Conservation (phyloP, 2,113 vertebrate species). For the Bettongia penicillata region DNA sequence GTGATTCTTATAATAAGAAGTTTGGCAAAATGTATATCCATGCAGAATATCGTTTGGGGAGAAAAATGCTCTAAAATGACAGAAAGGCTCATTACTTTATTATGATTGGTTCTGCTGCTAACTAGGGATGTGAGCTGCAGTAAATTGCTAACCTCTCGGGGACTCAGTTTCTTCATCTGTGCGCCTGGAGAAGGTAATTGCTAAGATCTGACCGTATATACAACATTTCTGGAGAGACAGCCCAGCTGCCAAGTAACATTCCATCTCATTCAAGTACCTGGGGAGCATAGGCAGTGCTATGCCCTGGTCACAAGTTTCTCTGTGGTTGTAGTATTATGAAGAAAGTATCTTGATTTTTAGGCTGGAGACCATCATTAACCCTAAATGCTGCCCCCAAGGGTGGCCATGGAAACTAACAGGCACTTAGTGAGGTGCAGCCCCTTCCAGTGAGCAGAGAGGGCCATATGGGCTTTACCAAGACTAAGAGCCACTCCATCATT, state of each 20-base stretch:
- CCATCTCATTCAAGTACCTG: not conserved
- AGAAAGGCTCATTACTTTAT: slow-evolving; percentile 21
- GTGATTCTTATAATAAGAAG: slow-evolving; percentile 15
- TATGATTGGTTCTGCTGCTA: not conserved
- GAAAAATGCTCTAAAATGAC: slow-evolving; percentile 36
- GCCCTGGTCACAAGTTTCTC: not conserved
- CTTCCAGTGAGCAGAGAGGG: too few species aligned
- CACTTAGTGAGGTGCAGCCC: too few species aligned
- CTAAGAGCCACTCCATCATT: not conserved
- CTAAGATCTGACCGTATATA: not conserved
- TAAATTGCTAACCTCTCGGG: not conserved
- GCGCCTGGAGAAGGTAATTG: too few species aligned
- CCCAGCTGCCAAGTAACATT: too few species aligned
- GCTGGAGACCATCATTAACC: not conserved
- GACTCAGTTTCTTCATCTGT: not conserved
- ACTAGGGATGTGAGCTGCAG: not conserved
- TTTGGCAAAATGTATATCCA: slow-evolving; percentile 38
- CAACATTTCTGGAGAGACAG: too few species aligned
- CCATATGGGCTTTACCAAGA: not conserved
- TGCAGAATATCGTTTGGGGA: slow-evolving; percentile 14
- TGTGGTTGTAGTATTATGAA: not conserved
- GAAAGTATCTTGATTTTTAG: not conserved
- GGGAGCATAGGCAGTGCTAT: too few species aligned
- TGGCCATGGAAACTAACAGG: too few species aligned
- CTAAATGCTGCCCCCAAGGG: not conserved